Base-by-base conservation (phyloP, 2,113 vertebrate species). In the Pygoscelis antarcticus region DNA sequence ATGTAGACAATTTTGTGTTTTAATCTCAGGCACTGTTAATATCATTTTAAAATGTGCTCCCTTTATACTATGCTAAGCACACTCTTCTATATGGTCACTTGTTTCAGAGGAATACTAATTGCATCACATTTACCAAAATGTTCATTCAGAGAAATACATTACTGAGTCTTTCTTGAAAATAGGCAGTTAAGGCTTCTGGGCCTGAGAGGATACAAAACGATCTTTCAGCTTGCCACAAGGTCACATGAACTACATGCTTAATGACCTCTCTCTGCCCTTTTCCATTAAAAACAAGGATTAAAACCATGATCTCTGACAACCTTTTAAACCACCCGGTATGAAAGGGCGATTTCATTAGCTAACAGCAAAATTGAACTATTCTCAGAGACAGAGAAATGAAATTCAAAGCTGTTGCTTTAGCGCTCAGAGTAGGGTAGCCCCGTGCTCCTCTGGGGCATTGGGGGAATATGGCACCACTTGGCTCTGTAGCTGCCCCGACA, bases 71-170 rank as follows among this genome's bases (percentile, higher is more conserved):
- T 21, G 15, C 36, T 88, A 58, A 86, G 32, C 30, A 90, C n/a
- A 62, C 4, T 83, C 42, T 65, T 78, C 65, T 87, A 3, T 71
- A 9, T 3, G 12, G 13, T 29, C 13, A 20, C 16, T 92, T 89
- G 46, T 87, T 95, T 95, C 86, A 68, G 60, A 51, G 93, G 92
- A 97, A 88, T 95, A 76, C 62, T 90, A 96, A 95, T 83, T 96
- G 21, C n/a, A 70, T 62, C 76, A 68, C 80, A 71, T 94, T 84
- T 92, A 65, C 76, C 36, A 94, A 85, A 96, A 96, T 91, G 87
- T 38, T 78, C 75, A 76, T 90, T 97, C 83, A 94, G 83, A 92
- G 92, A 83, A 93, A 76, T 65, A 81, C 72, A 91, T 92, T 90
- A 79, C 66, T 51, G 47, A 85, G 58, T 32, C 55, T 51, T 95